A percentile compares a stretch with the other conserved stretches of the same genome.
Conservation (phyloP, 2,888 invertebrate genomes). For the Tillus elongatus region DNA sequence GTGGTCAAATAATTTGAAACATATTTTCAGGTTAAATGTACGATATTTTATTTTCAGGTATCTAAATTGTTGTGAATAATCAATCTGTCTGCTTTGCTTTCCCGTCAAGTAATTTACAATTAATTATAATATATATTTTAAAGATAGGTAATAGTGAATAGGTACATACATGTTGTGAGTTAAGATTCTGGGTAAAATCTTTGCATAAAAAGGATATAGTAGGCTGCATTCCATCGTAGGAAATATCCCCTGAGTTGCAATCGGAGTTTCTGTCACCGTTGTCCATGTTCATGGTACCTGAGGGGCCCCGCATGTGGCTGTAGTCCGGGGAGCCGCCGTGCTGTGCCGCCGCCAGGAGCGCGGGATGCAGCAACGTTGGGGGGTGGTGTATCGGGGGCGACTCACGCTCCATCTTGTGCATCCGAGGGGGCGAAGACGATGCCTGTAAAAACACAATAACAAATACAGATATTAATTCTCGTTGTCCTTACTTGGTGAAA, state of each 20-base stretch:
- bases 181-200: slow-evolving; percentile 35
- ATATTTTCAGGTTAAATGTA: too few species aligned
- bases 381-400: slow-evolving; percentile 79
- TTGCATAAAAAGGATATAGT: slow-evolving; percentile 86
- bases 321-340: slow-evolving; percentile 76
- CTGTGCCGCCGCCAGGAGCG: slow-evolving; percentile 73
- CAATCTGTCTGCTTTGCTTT: too few species aligned
- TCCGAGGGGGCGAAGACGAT: slow-evolving; percentile 53
- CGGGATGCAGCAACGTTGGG: slow-evolving; percentile 76
- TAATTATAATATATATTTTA: background rate
- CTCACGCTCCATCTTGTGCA: slow-evolving; percentile 65
- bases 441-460: slow-evolving; percentile 35
- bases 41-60: too few species aligned
- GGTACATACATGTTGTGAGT: slow-evolving; percentile 31
- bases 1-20: too few species aligned
- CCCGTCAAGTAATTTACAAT: too few species aligned
- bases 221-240: slow-evolving; percentile 87
- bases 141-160: too few species aligned
- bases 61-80: too few species aligned
- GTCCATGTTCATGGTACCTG: slow-evolving; percentile 57
- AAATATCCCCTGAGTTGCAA: slow-evolving; percentile 85
- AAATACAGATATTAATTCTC: too few species aligned
- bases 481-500: too few species aligned
- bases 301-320: slow-evolving; percentile 53
- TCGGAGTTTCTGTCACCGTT: slow-evolving; percentile 79